Base-by-base conservation (phyloP, 1,140 invertebrate species). In the Wiebesia pumilae region DNA sequence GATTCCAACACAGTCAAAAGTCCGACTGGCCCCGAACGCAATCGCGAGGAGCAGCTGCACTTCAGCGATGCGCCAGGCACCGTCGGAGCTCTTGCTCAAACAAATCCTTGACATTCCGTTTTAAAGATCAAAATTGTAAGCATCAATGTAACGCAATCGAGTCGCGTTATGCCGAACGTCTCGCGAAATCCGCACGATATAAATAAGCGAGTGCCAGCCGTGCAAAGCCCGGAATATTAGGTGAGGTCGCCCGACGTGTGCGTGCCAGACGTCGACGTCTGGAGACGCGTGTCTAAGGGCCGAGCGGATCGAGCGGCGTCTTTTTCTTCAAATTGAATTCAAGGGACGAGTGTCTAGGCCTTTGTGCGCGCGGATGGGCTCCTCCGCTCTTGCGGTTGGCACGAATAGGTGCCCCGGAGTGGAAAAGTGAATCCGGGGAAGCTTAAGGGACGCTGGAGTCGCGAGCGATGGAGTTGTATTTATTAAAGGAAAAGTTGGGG, bases 401-500 rank as follows among this genome's bases (percentile, higher is more conserved):
- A 43, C n/a, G 38, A 81, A 69, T 69, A 62, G 38, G 38, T 24
- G 38, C 43, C 43, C 24, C 80, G 10, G 65, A 43, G 38, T 81
- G 80, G 62, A 81, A 81, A 81, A 81, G 69, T 24, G 80, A 67
- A 69, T 67, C 47, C 40, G 21, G 7, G 33, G 33, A 40, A 30
- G 67, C 6, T 16, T 35, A 51, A 16, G 12, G 33, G 10, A 79
- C 0, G 47, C 19, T 2, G 21, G 27, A 38, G 78, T 35, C n/a
- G 33, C 30, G 33, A 24, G 12, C 38, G 40, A 47, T 51, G 40
- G 40, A 71, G 40, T 82, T 67, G 80, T 82, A 82, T 82, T 82
- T 82, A 71, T 82, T 51, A 47, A 47, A 33, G 65, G 54, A 51
- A 16, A 30, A 19, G 47, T 7, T 65, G 21, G 38, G 38, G 38